Evolutionary conservation across 2,797 vertebrate genomes (phyloP).

Genomic region (Hippocampus kuda): DNA sequence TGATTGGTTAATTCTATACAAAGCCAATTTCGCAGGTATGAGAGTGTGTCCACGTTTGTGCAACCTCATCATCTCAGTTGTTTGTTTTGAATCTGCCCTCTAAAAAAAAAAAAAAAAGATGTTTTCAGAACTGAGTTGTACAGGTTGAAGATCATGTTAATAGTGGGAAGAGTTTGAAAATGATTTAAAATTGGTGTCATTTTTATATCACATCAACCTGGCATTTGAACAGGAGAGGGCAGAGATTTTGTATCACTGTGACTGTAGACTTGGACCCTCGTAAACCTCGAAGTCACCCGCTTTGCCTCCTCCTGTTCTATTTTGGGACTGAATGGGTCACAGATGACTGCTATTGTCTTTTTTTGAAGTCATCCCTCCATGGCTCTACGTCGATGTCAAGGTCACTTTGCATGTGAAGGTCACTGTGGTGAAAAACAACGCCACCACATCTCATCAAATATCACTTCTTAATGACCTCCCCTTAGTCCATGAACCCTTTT

Average conservation of each 20-base stretch:
- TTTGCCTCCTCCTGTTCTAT: slow-evolving; percentile 7
- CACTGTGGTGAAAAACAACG: background rate
- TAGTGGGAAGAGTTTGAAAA: background rate
- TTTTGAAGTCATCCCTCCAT: background rate
- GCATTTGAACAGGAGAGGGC: background rate
- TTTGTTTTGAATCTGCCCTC: background rate
- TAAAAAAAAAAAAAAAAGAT: background rate
- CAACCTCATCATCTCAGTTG: background rate
- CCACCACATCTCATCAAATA: background rate
- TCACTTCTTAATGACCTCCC: slow-evolving; percentile 6
- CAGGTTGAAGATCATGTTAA: background rate
- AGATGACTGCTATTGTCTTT: background rate
- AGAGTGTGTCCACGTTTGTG: background rate
- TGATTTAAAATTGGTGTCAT: background rate
- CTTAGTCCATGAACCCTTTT: background rate
- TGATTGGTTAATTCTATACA: background rate
- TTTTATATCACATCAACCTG: background rate
- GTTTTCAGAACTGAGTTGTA: background rate
- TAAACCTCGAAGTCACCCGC: background rate
- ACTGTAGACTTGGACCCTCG: background rate
- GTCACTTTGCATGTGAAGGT: slow-evolving; percentile 2
- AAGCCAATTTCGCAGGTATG: background rate
- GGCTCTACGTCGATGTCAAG: background rate
- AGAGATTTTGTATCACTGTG: background rate
- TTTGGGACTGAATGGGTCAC: slow-evolving; percentile 1